Percentiles rank a stretch among this genome's conserved stretches.
These are phyloP conservation scores for Gymnodraco acuticeps DNA, from an alignment of 2,797 vertebrate genomes.

Conservation along the genomic window DNA sequence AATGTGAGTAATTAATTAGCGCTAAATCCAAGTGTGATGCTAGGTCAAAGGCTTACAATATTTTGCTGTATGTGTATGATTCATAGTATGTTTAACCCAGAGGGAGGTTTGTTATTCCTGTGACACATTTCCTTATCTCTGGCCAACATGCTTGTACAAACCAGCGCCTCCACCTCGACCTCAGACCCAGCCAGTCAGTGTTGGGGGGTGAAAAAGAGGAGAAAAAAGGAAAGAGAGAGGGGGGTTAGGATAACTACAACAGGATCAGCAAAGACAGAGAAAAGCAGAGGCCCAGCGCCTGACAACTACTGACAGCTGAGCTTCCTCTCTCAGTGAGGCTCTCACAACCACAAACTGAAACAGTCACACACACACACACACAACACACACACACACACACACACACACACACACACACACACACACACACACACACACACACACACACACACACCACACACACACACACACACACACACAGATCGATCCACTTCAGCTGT, in stretches of 20 bases:
- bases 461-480: slow-evolving; percentile 28
- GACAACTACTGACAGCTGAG: slow-evolving; percentile 76
- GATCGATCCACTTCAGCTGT: slow-evolving; percentile 42
- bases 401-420: slow-evolving; percentile 8
- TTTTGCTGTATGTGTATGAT: slow-evolving; percentile 15
- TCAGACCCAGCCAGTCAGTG: slow-evolving; percentile 52
- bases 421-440: slow-evolving; percentile 32
- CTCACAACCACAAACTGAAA: slow-evolving; percentile 75
- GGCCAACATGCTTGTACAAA: slow-evolving; percentile 66
- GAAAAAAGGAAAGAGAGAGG: slow-evolving; percentile 18
- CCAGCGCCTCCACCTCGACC: slow-evolving; percentile 62
- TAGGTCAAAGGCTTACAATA: slow-evolving; percentile 21
- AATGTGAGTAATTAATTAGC: slow-evolving; percentile 14
- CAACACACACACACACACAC: slow-evolving; percentile 1
- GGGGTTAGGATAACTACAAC: slow-evolving; percentile 41
- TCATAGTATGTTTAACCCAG: slow-evolving; percentile 8
- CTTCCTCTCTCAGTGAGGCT: slow-evolving; percentile 69
- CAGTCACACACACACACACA: neutral
- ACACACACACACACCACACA: slow-evolving; percentile 19
- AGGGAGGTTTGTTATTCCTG: slow-evolving; percentile 48
- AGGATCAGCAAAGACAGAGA: slow-evolving; percentile 46
- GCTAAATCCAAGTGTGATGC: neutral
- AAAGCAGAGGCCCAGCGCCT: slow-evolving; percentile 41
- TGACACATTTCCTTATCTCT: slow-evolving; percentile 79
- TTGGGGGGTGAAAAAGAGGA: slow-evolving; percentile 48